These are phyloP conservation scores for Pholis gunnellus DNA, from an alignment of 2,113 vertebrate species.

Conservation along the genomic window DNA sequence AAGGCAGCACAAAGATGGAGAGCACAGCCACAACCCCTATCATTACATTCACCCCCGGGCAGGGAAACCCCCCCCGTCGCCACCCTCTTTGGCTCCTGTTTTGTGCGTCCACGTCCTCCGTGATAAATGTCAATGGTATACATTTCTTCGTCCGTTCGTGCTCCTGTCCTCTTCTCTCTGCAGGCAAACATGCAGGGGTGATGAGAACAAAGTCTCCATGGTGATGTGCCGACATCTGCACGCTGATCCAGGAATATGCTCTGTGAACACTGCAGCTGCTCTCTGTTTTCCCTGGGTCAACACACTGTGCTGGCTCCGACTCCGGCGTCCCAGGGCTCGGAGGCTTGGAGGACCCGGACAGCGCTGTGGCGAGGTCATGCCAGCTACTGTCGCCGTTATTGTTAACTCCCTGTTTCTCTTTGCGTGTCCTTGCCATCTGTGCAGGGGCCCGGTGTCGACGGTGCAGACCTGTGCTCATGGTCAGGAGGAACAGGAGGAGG, in stretches of 20 bases:
- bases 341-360: not conserved
- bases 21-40: slow-evolving; percentile 68
- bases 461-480: slow-evolving; percentile 18
- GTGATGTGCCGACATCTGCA: slow-evolving; percentile 42
- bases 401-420: not conserved
- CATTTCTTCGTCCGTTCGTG: slow-evolving; percentile 44
- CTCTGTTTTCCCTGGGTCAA: slow-evolving; percentile 71
- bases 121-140: slow-evolving; percentile 35
- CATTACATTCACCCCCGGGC: slow-evolving; percentile 67
- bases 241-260: slow-evolving; percentile 44
- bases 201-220: slow-evolving; percentile 57
- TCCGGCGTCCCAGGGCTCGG: slow-evolving; percentile 8
- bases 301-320: slow-evolving; percentile 37
- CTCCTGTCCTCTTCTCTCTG: slow-evolving; percentile 43
- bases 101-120: slow-evolving; percentile 21
- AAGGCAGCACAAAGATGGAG: slow-evolving; percentile 75
- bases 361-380: not conserved
- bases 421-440: not conserved
- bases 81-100: slow-evolving; percentile 20
- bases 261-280: slow-evolving; percentile 65
- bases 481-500: slow-evolving; percentile 60
- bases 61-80: slow-evolving; percentile 60
- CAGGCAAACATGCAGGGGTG: slow-evolving; percentile 35
- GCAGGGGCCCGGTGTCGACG: not conserved
- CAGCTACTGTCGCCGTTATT: not conserved